Evolutionary conservation across 64 coral and sea anemone species (phyloP), one percentile per base, ranked within the genome.

Genomic region (Montipora cactus): DNA sequence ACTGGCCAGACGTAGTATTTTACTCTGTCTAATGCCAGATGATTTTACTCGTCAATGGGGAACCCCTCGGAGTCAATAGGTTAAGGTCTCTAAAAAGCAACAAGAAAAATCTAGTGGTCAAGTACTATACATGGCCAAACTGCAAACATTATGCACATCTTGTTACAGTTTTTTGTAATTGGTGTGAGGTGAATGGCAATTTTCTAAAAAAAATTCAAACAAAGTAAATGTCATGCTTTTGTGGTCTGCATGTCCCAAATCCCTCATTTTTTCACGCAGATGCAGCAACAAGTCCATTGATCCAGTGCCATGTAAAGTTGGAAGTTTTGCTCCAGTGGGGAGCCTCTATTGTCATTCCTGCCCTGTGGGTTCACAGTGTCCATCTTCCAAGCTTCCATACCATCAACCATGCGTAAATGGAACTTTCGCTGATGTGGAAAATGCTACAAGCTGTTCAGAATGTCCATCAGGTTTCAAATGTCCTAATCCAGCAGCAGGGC

Each of bases 401-500:
- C 90, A 87, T 14, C 68, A 87, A 80, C 76, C 76, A 13, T 96
- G 95, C 48, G 70, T 76, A 45, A 96, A 96, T 90, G 95, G 95
- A 57, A 87, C 95, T 7, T 96, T 83, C 53, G 78, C 73, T 47
- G 75, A 89, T 22, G 62, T 69, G 4, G 45, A 45, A 5, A 93
- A 93, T 85, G 55, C 78, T 12, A 96, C 95, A 4, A 86, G 19
- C 25, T 96, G 95, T 47, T 90, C 46, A 21, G 89, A 57, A 15
- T 96, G 95, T 72, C 91, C 91, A 47, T 58, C 95, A 72, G 95
- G 95, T 44, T 84, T 51, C 2, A 90, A 83, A 62, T 96, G 95
- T 93, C 79, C 95, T 0, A 87, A 93, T 67, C 90, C 91, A 9
- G 46, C 59, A 10, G 79, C 57, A 59, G 25, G 49, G 62, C 96